A percentile compares a stretch with the other conserved stretches of the same genome.
Conservation (phyloP, 2,888 invertebrate genomes). For the Cybosia mesomella region DNA sequence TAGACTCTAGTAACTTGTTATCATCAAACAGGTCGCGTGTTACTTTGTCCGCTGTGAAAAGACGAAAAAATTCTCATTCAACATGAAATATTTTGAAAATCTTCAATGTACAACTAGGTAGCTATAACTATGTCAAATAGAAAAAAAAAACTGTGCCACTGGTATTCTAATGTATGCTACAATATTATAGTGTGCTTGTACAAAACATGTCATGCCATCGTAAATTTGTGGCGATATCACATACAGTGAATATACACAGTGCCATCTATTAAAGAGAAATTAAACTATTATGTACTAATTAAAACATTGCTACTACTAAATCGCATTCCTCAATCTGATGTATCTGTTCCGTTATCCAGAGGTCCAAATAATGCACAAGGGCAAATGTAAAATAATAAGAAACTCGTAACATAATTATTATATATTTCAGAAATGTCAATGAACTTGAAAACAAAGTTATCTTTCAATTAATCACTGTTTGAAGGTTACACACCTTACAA, state of each 20-base stretch:
- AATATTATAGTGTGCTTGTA: neutral
- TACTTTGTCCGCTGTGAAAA: too few species aligned
- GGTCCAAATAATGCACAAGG: neutral
- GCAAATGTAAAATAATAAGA: neutral
- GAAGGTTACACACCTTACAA: neutral
- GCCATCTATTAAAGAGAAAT: neutral
- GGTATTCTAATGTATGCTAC: too few species aligned
- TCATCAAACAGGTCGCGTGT: too few species aligned
- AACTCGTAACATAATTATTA: neutral
- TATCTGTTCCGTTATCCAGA: too few species aligned
- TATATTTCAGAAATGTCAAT: neutral
- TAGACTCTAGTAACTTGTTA: too few species aligned
- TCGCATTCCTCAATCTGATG: neutral
- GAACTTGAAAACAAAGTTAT: neutral
- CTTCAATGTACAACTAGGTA: neutral
- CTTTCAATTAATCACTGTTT: neutral
- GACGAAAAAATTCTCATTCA: too few species aligned
- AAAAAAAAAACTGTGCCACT: neutral
- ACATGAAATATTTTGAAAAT: too few species aligned
- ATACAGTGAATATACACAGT: slow-evolving; percentile 1
- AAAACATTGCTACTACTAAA: too few species aligned
- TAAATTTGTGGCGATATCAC: neutral
- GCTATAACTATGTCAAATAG: neutral
- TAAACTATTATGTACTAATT: neutral
- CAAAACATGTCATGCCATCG: neutral